Conservation (phyloP, 2,888 invertebrate species). For the Odontocolon sp. region DNA sequence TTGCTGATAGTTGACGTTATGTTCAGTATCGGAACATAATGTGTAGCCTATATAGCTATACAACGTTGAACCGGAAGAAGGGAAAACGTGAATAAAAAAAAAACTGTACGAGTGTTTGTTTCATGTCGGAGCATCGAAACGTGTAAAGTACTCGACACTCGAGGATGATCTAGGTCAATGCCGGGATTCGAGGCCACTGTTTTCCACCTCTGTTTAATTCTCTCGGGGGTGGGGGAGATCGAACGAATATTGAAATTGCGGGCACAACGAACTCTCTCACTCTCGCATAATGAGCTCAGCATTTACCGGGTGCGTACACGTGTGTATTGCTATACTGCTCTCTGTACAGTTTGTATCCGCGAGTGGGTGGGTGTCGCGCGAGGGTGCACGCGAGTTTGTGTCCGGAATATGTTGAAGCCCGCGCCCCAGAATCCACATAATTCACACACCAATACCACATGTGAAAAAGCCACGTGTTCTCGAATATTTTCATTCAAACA, state of each 20-base stretch:
- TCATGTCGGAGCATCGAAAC: conserved; percentile 17
- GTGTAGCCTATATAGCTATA: neutral
- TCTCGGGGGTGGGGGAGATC: conserved; percentile 58
- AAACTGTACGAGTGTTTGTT: conserved; percentile 17
- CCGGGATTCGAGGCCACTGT: conserved; percentile 71
- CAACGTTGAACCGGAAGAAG: conserved; percentile 12
- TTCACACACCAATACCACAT: conserved; percentile 43
- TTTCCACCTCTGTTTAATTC: conserved; percentile 54
- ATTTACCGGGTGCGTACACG: conserved; percentile 24
- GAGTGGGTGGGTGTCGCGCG: conserved; percentile 52
- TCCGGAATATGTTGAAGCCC: too few relatives aligned
- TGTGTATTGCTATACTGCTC: conserved; percentile 9
- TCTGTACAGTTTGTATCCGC: conserved; percentile 35
- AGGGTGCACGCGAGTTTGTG: conserved; percentile 56
- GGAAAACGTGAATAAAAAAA: neutral
- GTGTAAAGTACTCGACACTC: conserved; percentile 33
- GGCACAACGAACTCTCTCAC: conserved; percentile 73
- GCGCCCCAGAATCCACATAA: conserved; percentile 46
- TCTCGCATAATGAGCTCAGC: conserved; percentile 76
- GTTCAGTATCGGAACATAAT: neutral
- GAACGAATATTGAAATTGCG: conserved; percentile 76
- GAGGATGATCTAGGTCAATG: conserved; percentile 75
- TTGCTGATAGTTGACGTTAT: conserved; percentile 12
- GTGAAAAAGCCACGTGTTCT: conserved; percentile 60
- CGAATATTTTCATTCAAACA: conserved; percentile 78